A percentile compares a stretch with the other conserved stretches of the same genome.
These are phyloP conservation scores for Drosophila kuntzei DNA, from an alignment of 2,888 invertebrate species.

Conservation along the genomic window DNA sequence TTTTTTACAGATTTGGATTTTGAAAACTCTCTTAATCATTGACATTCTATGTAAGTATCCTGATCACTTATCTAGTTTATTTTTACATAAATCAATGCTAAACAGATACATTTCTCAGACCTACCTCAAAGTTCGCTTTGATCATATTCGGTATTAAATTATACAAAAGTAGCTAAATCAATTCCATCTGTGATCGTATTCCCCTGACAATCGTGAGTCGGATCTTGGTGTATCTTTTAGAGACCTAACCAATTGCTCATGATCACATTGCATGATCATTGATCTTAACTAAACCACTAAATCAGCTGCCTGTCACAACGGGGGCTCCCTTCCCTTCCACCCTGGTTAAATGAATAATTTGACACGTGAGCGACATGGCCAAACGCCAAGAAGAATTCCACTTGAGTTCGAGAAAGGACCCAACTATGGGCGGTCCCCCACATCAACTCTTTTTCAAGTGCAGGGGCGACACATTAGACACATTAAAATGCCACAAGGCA, in stretches of 20 bases:
- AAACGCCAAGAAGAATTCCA: slow-evolving; percentile 50
- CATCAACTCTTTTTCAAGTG: slow-evolving; percentile 67
- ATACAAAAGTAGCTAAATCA: slow-evolving; percentile 32
- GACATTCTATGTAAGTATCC: slow-evolving; percentile 9
- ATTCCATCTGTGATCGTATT: slow-evolving; percentile 34
- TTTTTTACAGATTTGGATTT: background rate
- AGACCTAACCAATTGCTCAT: slow-evolving; percentile 50
- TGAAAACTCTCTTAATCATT: slow-evolving; percentile 11
- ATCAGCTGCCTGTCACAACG: slow-evolving; percentile 70
- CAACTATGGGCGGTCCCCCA: slow-evolving; percentile 66
- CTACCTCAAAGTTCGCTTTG: slow-evolving; percentile 31
- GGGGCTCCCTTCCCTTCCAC: slow-evolving; percentile 2
- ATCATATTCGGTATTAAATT: slow-evolving; percentile 21
- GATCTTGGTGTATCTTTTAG: slow-evolving; percentile 16
- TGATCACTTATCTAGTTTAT: background rate
- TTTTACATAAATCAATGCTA: slow-evolving; percentile 19
- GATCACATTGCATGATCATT: slow-evolving; percentile 45
- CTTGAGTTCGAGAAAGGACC: slow-evolving; percentile 43
- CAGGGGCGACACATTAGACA: slow-evolving; percentile 72
- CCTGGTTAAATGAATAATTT: slow-evolving; percentile 70
- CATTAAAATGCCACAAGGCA: slow-evolving; percentile 77
- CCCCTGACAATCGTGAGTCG: slow-evolving; percentile 13
- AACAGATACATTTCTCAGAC: background rate
- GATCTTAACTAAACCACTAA: slow-evolving; percentile 62
- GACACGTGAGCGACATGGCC: slow-evolving; percentile 75